Base-by-base conservation (phyloP, 1,140 invertebrate genomes). In the Euwallacea fornicatus region DNA sequence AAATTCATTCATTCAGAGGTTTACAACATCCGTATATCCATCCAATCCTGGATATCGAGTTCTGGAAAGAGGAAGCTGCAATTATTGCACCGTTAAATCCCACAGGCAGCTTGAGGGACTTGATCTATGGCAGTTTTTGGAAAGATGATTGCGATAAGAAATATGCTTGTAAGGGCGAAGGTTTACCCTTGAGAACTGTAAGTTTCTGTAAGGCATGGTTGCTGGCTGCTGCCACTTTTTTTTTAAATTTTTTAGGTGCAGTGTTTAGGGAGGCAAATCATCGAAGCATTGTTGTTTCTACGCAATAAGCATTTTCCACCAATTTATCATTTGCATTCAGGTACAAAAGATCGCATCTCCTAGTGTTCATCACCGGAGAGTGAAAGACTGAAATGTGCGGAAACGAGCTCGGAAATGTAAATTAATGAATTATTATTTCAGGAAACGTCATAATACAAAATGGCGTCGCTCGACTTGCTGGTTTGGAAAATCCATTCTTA, bases 21-120 rank as follows among this genome's bases (percentile, higher is more conserved):
- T 85, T 96, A 7, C 93, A 96, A 81, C 94, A 96, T 83, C 94
- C 95, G 0, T 96, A 96, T 79, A 92, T 97, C 65, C 94, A 93
- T 82, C 94, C 94, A 0, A 88, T 96, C 2, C 83, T 95, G 56
- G 93, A 96, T 78, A 83, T 96, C 66, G 93, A 93, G 72, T 88
- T 80, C 76, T 80, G 80, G 83, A 78, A 83, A 76, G 72, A 71
- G 72, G 87, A 88, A 82, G 87, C 90, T 7, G 85, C 93, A 16
- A 83, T 91, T 9, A 88, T 96, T 1, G 88, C 92, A 73, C 94
- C 94, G 0, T 90, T 94, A 70, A 95, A 93, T 79, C 85, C 88
- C 13, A 86, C 88, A 74, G 94, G 94, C 50, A 95, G 92, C 74
- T 84, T 97, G 6, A 95, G 94, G 79, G 94, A 97, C 85, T 83